Conservation (phyloP, 2,888 invertebrate species). For the Ptilodon capucinus region DNA sequence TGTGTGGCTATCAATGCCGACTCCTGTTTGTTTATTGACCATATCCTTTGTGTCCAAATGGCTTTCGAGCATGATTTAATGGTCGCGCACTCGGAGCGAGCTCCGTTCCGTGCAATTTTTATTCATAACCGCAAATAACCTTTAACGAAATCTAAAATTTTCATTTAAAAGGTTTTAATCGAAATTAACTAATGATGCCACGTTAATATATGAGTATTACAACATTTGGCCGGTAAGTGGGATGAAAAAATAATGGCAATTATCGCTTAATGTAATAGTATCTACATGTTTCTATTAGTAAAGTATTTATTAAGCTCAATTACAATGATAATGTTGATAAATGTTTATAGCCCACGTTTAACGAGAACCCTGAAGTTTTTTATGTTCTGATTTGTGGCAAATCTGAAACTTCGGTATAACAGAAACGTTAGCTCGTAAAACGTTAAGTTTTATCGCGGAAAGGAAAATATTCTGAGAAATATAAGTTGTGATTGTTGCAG, state of each 20-base stretch:
- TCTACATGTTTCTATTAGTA: no score
- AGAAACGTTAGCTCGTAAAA: slow-evolving; percentile 40
- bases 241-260: no score
- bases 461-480: slow-evolving; percentile 42
- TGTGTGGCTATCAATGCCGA: slow-evolving; percentile 55
- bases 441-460: slow-evolving; percentile 39
- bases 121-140: slow-evolving; percentile 52
- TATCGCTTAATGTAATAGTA: no score
- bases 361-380: slow-evolving; percentile 31
- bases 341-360: slow-evolving; percentile 19
- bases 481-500: slow-evolving; percentile 45
- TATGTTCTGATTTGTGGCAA: slow-evolving; percentile 34
- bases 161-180: slow-evolving; percentile 39
- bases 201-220: no score
- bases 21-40: slow-evolving; percentile 72
- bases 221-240: no score
- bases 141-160: slow-evolving; percentile 46
- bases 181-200: no score
- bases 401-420: slow-evolving; percentile 34
- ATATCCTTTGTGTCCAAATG: slow-evolving; percentile 70
- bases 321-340: no score
- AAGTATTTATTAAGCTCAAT: no score
- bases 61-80: slow-evolving; percentile 68
- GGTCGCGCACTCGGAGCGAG: slow-evolving; percentile 46
- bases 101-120: slow-evolving; percentile 52